Evolutionary conservation across 2,113 vertebrate genomes (phyloP), one percentile per base, ranked within the genome.

Genomic region (Bujurquina vittata): DNA sequence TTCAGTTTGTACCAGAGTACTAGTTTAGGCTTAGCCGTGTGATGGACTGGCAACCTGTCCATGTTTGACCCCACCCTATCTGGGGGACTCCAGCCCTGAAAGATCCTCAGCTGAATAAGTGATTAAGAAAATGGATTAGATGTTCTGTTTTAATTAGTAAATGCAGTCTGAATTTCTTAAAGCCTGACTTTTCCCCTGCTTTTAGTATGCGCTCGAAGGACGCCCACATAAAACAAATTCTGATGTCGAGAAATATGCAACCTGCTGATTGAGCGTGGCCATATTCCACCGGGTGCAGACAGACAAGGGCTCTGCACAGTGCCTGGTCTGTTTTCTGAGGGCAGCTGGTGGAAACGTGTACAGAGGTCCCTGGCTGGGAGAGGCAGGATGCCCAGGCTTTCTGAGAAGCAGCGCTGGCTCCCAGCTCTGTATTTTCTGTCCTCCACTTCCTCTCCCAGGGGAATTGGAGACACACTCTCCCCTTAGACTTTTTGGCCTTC

Each of bases 311-410:
- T 57, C 77, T 60, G 75, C 92, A 95, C 94, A 95, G 91, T 88
- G 92, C 88, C 81, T 62, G 92, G 89, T 87, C 92, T 95, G 94
- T 96, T 91, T 92, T 94, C 67, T 29, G 58, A 80, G 90, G 90
- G 92, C 93, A 95, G 94, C 93, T 95, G 94, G 90, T 94, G 92
- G 88, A 94, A 94, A 91, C 74, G 87, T 93, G 91, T 90, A 87
- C 89, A 92, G 88, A 91, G 90, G 92, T 90, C 91, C 85, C 91
- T 85, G 85, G 88, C 93, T 88, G 88, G 80, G 89, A 84, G 84
- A 91, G 87, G 90, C 93, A 92, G 90, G 91, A 92, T 93, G 92
- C 93, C 93, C 91, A 77, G 81, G 82, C 88, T 88, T 86, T 91
- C 84, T 85, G 84, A 93, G 90, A 90, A 86, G 84, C 88, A 87